Evolutionary conservation across 2,797 vertebrate species (phyloP), one percentile per base, ranked within the genome.

Genomic region (Diplodus sargus): DNA sequence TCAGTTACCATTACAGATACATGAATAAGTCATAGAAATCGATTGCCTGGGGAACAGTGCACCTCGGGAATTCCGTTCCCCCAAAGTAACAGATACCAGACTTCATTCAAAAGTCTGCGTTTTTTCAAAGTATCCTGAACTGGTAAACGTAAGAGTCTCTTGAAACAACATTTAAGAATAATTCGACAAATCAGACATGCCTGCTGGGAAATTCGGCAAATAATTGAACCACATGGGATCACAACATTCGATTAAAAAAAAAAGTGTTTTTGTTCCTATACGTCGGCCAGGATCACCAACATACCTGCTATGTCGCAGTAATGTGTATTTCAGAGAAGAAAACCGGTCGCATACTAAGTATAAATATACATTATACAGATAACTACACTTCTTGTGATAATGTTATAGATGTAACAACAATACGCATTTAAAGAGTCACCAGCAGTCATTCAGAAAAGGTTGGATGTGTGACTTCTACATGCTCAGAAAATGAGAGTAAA

Each of bases 61-160:
- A 2, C 16, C 13, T 18, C 13, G 1, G 49, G 23, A 48, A 66
- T n/a, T 15, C 22, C 0, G 3, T 18, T 62, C 4, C 3, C 2
- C 10, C n/a, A 5, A 4, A 3, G 60, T 5, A 1, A 13, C 5
- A 23, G 4, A 20, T 16, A 63, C 22, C 16, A 60, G 17, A 61
- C n/a, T 18, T 39, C 13, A 72, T 63, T 59, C 0, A 22, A 28
- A n/a, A 39, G 54, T 43, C n/a, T 25, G 43, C 28, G 30, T 0
- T 3, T 63, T 49, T 20, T 8, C 0, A 3, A 25, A 15, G 16
- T 0, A 60, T 18, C 28, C 3, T 8, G 28, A 3, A 4, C 42
- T 0, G 0, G 16, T n/a, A 28, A 18, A 59, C 9, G 9, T 17
- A n/a, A 2, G 3, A 2, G 0, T 51, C 4, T 15, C 12, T 58